These are phyloP conservation scores for Cyrtodaria siliqua DNA, from an alignment of 2,888 invertebrate genomes.

Conservation along the genomic window DNA sequence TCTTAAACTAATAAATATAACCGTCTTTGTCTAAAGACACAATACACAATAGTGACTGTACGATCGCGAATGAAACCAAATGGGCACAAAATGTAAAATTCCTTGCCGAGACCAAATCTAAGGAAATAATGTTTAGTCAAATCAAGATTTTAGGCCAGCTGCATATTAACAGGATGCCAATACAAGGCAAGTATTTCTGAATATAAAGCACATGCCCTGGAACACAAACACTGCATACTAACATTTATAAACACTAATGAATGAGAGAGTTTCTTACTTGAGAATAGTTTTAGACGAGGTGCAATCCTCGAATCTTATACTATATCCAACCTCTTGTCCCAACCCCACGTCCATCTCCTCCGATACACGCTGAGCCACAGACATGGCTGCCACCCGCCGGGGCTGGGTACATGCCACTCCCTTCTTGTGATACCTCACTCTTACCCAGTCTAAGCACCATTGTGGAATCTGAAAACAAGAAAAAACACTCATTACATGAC, in stretches of 20 bases:
- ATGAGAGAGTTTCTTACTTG: constrained; percentile 89
- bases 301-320: constrained; percentile 99
- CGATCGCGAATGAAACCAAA: no score
- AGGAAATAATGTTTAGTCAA: no score
- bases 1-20: no score
- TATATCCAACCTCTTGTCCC: constrained; percentile 96
- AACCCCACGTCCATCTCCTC: constrained; percentile 99
- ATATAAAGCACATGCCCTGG: background rate
- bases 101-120: no score
- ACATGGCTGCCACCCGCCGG: constrained; percentile 99
- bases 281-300: constrained; percentile 97
- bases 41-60: no score
- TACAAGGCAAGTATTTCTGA: background rate
- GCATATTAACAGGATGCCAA: background rate
- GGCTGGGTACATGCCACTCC: constrained; percentile 99
- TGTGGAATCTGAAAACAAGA: constrained; percentile 92
- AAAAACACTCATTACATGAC: no score
- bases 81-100: no score
- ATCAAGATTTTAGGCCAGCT: no score
- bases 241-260: constrained; percentile 27
- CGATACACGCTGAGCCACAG: constrained; percentile 98
- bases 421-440: constrained; percentile 87
- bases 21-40: no score
- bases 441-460: constrained; percentile 89
- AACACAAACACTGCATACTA: no score